phyloP scores from a whole-genome alignment of 2,113 vertebrate genomes.

The Megaleporinus macrocephalus region DNA sequence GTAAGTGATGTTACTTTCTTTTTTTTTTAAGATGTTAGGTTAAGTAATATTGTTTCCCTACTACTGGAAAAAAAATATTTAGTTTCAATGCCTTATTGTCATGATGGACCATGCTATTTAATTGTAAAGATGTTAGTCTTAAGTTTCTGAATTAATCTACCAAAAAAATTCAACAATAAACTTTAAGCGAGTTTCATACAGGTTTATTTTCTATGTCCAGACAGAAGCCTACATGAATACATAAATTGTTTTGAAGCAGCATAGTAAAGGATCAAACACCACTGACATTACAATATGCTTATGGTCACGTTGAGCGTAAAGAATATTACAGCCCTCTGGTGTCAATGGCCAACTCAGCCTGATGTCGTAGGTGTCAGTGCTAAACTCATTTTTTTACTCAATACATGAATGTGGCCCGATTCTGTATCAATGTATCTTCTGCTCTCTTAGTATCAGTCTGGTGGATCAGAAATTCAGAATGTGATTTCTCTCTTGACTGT shows the following conservation, averaged over 20 bases:
- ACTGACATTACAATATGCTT: neutral
- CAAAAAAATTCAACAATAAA: constrained; percentile 19
- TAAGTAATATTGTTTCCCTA: constrained; percentile 59
- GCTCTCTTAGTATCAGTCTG: constrained; percentile 41
- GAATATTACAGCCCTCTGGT: neutral
- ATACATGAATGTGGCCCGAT: constrained; percentile 56
- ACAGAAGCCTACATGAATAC: constrained; percentile 3
- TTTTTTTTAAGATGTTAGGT: constrained; percentile 49
- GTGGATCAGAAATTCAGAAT: constrained; percentile 63
- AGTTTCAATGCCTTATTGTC: constrained; percentile 60
- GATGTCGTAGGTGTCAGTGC: neutral
- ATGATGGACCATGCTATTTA: constrained; percentile 56
- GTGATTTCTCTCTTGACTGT: constrained; percentile 65
- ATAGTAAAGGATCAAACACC: neutral
- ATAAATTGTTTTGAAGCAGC: neutral
- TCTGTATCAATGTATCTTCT: constrained; percentile 23
- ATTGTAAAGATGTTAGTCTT: constrained; percentile 34
- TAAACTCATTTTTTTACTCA: constrained; percentile 40
- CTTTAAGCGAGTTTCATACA: constrained; percentile 57
- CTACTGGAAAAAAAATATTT: constrained; percentile 58
- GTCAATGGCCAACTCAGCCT: neutral
- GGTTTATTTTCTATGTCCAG: constrained; percentile 38
- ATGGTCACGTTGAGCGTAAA: neutral
- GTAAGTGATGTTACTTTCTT: constrained; percentile 59
- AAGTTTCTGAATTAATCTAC: constrained; percentile 43